Evolutionary conservation across 2,888 invertebrate genomes (phyloP).

Genomic region (Polydrusus tereticollis): DNA sequence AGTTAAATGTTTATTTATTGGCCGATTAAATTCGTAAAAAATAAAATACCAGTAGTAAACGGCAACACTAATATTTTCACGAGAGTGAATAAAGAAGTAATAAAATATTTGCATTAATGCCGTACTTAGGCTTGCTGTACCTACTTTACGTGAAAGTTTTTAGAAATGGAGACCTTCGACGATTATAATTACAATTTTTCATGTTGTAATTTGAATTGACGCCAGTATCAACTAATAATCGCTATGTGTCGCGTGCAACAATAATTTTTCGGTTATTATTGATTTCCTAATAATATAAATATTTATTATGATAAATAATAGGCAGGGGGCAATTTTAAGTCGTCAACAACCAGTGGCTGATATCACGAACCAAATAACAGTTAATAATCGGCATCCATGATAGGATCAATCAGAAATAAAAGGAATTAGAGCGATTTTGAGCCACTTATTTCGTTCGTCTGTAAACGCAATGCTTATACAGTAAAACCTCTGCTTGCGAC

Average conservation of each 20-base stretch:
- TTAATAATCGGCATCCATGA: no score
- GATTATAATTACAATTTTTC: slow-evolving; percentile 17
- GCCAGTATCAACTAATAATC: background rate
- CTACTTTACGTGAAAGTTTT: slow-evolving; percentile 9
- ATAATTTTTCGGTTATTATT: background rate
- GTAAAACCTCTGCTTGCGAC: no score
- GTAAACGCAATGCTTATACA: no score
- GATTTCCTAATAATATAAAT: background rate
- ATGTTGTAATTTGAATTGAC: background rate
- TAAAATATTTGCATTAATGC: slow-evolving; percentile 2
- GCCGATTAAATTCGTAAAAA: background rate
- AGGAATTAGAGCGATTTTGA: no score
- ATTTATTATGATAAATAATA: background rate
- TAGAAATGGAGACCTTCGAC: slow-evolving; percentile 11
- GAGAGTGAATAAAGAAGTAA: background rate
- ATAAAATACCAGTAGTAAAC: background rate
- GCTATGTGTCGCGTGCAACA: background rate
- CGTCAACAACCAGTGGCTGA: no score
- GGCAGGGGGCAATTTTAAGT: no score
- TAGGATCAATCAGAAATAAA: no score
- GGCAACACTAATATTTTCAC: background rate
- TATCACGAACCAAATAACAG: no score
- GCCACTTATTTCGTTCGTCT: no score
- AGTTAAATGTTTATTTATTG: background rate
- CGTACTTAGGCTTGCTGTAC: background rate